Conservation (phyloP, 2,888 invertebrate species). For the Macrosoma leucophasiata region DNA sequence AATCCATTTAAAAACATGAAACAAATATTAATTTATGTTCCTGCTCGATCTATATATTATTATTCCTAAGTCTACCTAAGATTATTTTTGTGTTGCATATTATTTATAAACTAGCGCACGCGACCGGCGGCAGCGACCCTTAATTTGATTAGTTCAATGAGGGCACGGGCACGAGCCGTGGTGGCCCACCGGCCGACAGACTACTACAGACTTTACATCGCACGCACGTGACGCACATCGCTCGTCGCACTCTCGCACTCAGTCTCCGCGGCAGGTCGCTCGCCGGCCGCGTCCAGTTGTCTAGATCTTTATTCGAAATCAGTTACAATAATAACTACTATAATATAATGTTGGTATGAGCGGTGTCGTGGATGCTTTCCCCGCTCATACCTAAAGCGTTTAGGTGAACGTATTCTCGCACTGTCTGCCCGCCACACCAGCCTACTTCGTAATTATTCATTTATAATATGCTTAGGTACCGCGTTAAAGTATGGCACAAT, state of each 20-base stretch:
- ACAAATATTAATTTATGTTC: conserved; percentile 50
- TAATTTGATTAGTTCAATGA: conserved; percentile 5
- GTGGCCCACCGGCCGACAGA: too few relatives aligned
- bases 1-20: conserved; percentile 49
- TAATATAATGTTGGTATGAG: conserved; percentile 72
- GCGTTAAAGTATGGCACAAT: conserved; percentile 18
- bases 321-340: conserved; percentile 67
- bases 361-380: conserved; percentile 72
- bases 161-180: conserved; percentile 1
- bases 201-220: too few relatives aligned
- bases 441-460: too few relatives aligned
- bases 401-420: conserved; percentile 61
- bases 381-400: conserved; percentile 76
- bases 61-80: conserved; percentile 65
- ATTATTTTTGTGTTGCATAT: conserved; percentile 60
- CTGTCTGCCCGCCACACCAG: conserved; percentile 42
- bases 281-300: conserved; percentile 42
- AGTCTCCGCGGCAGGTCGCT: conserved; percentile 20
- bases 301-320: conserved; percentile 55
- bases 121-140: conserved; percentile 32
- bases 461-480: too few relatives aligned
- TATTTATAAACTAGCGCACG: conserved; percentile 40
- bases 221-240: neutral
- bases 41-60: conserved; percentile 46
- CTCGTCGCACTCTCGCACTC: neutral